Conservation (phyloP, 2,113 vertebrate genomes). For the Castor canadensis region DNA sequence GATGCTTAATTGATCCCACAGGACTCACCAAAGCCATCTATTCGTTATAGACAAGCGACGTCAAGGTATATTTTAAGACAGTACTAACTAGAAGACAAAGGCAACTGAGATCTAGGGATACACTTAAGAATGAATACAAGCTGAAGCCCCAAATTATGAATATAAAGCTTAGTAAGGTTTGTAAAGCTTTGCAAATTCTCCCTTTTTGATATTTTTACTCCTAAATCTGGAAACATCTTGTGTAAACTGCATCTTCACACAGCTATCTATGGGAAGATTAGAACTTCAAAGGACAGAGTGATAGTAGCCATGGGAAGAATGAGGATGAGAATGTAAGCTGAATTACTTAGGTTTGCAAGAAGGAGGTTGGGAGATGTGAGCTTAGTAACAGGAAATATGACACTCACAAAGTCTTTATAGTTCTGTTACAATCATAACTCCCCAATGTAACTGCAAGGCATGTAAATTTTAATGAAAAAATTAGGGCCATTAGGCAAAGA, state of each 20-base stretch:
- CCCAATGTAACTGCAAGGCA: neutral
- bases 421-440: neutral
- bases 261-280: neutral
- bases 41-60: neutral
- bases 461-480: neutral
- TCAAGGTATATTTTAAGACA: neutral
- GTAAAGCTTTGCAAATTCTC: neutral
- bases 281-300: neutral
- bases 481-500: neutral
- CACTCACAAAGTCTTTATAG: neutral
- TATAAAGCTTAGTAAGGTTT: neutral
- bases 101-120: neutral
- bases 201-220: neutral
- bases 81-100: neutral
- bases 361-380: rapidly evolving
- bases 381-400: neutral
- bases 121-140: neutral
- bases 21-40: neutral
- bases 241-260: neutral
- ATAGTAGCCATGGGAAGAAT: neutral
- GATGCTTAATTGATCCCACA: neutral
- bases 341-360: neutral
- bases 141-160: neutral
- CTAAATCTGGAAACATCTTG: neutral
- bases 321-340: neutral